phyloP scores from a whole-genome alignment of 2,888 invertebrate species.

The Tetragonula carbonaria region DNA sequence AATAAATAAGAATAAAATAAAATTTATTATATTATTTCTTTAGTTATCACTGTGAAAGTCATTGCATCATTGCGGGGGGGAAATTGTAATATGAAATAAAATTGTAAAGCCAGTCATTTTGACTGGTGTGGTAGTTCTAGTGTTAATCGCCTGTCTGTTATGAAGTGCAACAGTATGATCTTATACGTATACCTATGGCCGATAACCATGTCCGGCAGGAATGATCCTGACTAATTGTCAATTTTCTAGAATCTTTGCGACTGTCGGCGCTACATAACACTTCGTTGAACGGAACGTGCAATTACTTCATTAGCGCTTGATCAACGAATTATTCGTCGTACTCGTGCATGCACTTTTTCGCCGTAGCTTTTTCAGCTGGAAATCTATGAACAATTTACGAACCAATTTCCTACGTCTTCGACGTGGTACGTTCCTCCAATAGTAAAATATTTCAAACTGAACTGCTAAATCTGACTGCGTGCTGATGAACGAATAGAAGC shows the following conservation, averaged over 20 bases:
- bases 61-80: too few relatives aligned
- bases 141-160: neutral
- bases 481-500: too few relatives aligned
- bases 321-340: constrained; percentile 54
- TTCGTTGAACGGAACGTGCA: constrained; percentile 44
- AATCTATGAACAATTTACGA: constrained; percentile 14
- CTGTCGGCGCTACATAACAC: constrained; percentile 33
- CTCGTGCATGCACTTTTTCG: constrained; percentile 38
- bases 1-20: too few relatives aligned
- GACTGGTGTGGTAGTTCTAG: too few relatives aligned
- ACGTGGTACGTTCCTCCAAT: too few relatives aligned
- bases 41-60: too few relatives aligned
- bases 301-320: constrained; percentile 60
- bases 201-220: constrained; percentile 1
- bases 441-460: too few relatives aligned
- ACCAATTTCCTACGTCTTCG: neutral
- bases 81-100: too few relatives aligned
- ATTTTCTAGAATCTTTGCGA: constrained; percentile 56
- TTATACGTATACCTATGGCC: neutral
- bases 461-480: too few relatives aligned
- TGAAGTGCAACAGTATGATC: constrained; percentile 12
- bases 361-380: constrained; percentile 10
- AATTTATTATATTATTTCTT: too few relatives aligned
- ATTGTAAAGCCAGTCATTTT: too few relatives aligned
- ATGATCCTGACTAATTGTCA: constrained; percentile 46